Base-by-base conservation (phyloP, 53 echinoderm and acorn worm genomes). In the Holothuria scabra region DNA sequence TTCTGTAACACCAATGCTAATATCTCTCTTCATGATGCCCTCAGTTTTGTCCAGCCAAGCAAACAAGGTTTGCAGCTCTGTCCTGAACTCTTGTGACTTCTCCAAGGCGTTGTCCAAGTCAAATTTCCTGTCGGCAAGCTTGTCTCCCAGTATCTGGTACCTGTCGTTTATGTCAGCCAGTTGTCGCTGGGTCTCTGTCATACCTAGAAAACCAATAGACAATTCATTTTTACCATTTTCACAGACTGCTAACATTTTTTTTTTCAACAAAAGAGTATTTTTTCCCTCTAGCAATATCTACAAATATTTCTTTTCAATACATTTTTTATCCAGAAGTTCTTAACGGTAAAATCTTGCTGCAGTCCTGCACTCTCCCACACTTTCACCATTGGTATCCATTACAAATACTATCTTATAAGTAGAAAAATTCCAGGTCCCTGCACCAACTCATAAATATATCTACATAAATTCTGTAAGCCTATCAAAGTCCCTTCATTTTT, bases 31-130 rank as follows among this genome's bases (percentile, higher is more conserved):
- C 55, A 92, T 59, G 55, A 81, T 65, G 8, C 26, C 88, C 80
- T 99, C 94, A 33, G 89, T 89, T 35, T 65, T 59, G 85, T 93
- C 93, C 83, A 99, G 87, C 99, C 99, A 99, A 56, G 78, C 81
- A 29, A 89, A 56, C 55, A 99, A 60, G 85, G 57, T 85, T 28
- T 66, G 63, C 65, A 99, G 67, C 84, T 99, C 99, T 13, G 93
- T 88, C 21, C 85, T 74, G 94, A 89, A 94, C 12, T 66, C 81
- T 61, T 92, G 87, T 46, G 92, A 90, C 74, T 87, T 94, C 87
- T 99, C 94, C 75, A 93, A 84, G 29, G 94, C 88, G 1, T 83
- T 92, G 35, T 95, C 95, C 80, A 99, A 86, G 41, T 99, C 99
- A 87, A 89, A 92, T 81, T 88, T 88, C 56, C 99, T 90, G 57